Percentiles rank a stretch among this genome's conserved stretches.
phyloP scores from a whole-genome alignment of 2,797 vertebrate genomes.

The Rhinogobio ventralis region DNA sequence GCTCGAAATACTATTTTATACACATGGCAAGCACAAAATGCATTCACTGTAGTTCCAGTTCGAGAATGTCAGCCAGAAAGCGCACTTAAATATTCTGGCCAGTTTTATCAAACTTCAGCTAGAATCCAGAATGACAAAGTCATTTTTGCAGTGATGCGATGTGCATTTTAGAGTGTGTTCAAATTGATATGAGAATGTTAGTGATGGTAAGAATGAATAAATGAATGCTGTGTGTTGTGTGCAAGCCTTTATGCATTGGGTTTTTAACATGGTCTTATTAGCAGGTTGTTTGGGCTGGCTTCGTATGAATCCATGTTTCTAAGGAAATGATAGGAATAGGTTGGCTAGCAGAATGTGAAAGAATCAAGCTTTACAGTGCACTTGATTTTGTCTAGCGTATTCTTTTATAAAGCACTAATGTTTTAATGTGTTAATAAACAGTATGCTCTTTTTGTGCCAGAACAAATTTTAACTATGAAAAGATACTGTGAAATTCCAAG shows the following conservation, averaged over 20 bases:
- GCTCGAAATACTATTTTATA: constrained; percentile 14
- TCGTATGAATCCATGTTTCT: constrained; percentile 7
- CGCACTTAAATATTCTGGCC: constrained; percentile 18
- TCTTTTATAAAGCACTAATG: constrained; percentile 48
- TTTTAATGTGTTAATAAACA: constrained; percentile 29
- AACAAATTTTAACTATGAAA: constrained; percentile 23
- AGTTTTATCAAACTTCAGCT: background rate
- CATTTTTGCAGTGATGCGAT: constrained; percentile 21
- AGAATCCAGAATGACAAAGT: background rate
- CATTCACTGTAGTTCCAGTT: constrained; percentile 7
- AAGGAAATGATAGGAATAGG: background rate
- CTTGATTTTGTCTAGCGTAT: constrained; percentile 36
- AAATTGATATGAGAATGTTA: constrained; percentile 20
- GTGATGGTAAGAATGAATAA: constrained; percentile 8
- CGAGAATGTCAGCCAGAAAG: background rate
- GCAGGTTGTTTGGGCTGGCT: background rate
- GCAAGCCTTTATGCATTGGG: constrained; percentile 29
- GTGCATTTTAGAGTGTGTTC: constrained; percentile 23
- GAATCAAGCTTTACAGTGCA: constrained; percentile 39
- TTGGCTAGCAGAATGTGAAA: constrained; percentile 23
- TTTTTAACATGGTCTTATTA: constrained; percentile 48
- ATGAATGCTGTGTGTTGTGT: constrained; percentile 34
- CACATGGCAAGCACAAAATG: constrained; percentile 30
- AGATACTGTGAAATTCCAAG: constrained; percentile 45
- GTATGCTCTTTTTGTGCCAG: constrained; percentile 41